Percentiles rank a stretch among this genome's conserved stretches.
phyloP scores from a whole-genome alignment of 2,113 vertebrate genomes.

The Boulengeromyrus knoepffleri region DNA sequence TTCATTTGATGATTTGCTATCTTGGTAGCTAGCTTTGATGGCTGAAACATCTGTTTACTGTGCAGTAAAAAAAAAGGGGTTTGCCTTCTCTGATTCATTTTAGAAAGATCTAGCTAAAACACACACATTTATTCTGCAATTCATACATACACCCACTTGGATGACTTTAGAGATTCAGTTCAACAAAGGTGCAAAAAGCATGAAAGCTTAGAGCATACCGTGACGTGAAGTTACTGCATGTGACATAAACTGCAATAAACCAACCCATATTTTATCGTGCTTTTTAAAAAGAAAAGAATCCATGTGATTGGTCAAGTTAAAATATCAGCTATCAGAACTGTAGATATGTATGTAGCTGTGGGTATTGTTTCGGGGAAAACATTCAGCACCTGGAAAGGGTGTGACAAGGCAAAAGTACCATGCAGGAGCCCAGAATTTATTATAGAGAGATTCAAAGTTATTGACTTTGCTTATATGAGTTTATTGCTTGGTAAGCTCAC shows the following conservation, averaged over 20 bases:
- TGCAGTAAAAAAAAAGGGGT: background rate
- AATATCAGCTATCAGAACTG: background rate
- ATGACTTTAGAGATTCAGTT: background rate
- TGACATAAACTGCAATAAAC: background rate
- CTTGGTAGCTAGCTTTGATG: background rate
- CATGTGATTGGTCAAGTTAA: background rate
- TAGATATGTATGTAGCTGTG: background rate
- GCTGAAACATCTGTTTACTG: background rate
- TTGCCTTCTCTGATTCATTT: background rate
- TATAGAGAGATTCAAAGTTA: background rate
- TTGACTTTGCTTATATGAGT: background rate
- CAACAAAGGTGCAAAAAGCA: background rate
- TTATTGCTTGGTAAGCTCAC: background rate
- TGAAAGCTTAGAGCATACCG: background rate
- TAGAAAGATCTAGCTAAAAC: background rate
- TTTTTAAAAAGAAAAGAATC: background rate
- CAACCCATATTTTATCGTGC: background rate
- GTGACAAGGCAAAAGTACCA: background rate
- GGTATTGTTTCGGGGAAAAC: background rate
- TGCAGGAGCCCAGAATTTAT: background rate
- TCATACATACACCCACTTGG: background rate
- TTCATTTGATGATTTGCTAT: background rate
- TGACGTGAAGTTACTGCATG: background rate
- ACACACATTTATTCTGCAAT: background rate
- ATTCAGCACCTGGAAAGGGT: background rate